These are phyloP conservation scores for Globia sparganii DNA, from an alignment of 2,888 invertebrate genomes.

Conservation along the genomic window DNA sequence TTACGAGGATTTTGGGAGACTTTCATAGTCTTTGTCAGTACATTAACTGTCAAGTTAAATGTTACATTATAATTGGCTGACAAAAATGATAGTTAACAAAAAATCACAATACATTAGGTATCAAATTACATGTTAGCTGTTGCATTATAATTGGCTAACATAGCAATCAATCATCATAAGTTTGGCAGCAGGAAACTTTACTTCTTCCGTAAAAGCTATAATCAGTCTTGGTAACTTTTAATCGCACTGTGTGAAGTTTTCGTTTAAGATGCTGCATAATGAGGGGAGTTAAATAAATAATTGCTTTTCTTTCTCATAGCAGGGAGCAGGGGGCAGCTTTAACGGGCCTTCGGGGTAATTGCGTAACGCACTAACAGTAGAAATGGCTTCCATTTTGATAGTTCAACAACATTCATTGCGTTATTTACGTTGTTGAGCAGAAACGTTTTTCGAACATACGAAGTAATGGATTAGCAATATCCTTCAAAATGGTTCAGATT, in stretches of 20 bases:
- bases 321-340: too few species aligned
- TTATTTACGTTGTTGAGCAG: too few species aligned
- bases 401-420: neutral
- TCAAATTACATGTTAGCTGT: too few species aligned
- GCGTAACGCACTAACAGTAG: neutral
- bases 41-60: neutral
- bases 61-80: too few species aligned
- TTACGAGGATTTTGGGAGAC: neutral
- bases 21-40: too few species aligned
- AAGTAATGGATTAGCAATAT: conserved; percentile 1
- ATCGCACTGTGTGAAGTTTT: too few species aligned
- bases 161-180: neutral
- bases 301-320: too few species aligned
- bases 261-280: too few species aligned
- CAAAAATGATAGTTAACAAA: neutral
- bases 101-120: neutral
- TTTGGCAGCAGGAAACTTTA: neutral
- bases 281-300: too few species aligned
- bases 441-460: neutral
- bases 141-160: too few species aligned
- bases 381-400: neutral
- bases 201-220: neutral
- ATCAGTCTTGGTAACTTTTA: neutral
- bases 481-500: neutral
- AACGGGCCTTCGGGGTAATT: too few species aligned